phyloP scores from a whole-genome alignment of 2,797 vertebrate genomes.

The Spheniscus humboldti region DNA sequence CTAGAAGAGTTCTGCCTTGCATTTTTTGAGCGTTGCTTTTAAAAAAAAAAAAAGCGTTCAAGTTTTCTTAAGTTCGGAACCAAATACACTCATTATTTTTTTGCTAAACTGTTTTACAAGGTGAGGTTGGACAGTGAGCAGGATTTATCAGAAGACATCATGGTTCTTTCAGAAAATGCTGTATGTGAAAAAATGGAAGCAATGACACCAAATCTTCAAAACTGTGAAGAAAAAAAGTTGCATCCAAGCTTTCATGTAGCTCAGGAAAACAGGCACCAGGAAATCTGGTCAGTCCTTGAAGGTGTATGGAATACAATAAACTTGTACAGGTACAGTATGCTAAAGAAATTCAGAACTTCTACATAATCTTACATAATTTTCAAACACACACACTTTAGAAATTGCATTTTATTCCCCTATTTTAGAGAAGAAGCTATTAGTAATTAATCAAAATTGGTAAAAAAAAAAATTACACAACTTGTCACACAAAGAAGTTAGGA shows the following conservation, averaged over 20 bases:
- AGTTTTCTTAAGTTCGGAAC: not conserved
- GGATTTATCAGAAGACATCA: constrained; percentile 56
- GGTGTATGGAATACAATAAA: constrained; percentile 84
- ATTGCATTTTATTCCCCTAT: accelerated
- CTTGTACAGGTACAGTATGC: constrained; percentile 78
- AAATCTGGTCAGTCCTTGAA: constrained; percentile 89
- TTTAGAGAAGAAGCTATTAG: not conserved
- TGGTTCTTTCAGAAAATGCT: constrained; percentile 60
- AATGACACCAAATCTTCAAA: constrained; percentile 7
- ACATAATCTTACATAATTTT: not conserved
- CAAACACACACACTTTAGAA: not conserved
- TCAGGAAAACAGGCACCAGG: constrained; percentile 72
- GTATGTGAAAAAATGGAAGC: constrained; percentile 67
- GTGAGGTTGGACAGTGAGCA: constrained; percentile 60
- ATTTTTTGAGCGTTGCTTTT: not conserved
- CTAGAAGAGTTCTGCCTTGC: not conserved
- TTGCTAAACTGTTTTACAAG: constrained; percentile 61
- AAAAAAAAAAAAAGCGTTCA: not conserved
- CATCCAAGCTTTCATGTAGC: constrained; percentile 66
- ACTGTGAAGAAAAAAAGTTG: constrained; percentile 55
- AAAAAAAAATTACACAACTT: not conserved
- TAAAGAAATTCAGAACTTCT: not conserved
- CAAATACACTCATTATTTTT: constrained; percentile 29
- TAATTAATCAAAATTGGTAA: not conserved
- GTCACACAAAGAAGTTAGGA: not conserved